A percentile compares a stretch with the other conserved stretches of the same genome.
Conservation (phyloP, 2,113 vertebrate genomes). For the Mesembrinibis cayennensis region DNA sequence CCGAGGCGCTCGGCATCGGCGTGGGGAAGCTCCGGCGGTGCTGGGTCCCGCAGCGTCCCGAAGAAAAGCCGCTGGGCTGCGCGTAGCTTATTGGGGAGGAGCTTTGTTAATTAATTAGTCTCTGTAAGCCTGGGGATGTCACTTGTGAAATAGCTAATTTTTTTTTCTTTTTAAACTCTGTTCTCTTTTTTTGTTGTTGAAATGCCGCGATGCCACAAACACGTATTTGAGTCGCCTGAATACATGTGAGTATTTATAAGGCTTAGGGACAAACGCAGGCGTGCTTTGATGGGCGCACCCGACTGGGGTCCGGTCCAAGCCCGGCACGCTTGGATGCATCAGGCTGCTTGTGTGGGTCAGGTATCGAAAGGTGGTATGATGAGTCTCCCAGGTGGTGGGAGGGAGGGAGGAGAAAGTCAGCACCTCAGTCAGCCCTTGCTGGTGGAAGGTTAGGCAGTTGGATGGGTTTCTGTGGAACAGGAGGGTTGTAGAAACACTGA, state of each 20-base stretch:
- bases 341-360: accelerated
- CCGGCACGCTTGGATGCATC: accelerated
- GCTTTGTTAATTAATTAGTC: background rate
- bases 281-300: accelerated
- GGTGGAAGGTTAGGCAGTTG: background rate
- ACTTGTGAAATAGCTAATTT: background rate
- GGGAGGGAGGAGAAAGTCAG: background rate
- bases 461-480: background rate
- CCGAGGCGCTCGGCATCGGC: background rate
- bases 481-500: background rate
- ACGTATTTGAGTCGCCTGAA: accelerated
- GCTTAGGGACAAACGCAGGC: background rate
- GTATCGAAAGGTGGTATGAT: no score
- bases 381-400: background rate
- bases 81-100: background rate
- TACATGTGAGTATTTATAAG: background rate
- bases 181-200: background rate
- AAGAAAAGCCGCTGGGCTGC: background rate
- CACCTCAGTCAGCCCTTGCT: background rate
- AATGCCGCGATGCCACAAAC: background rate
- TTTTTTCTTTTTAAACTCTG: background rate
- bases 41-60: background rate
- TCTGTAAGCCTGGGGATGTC: background rate
- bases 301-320: background rate
- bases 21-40: accelerated